Conservation (phyloP, 2,113 vertebrate genomes). For the Poeciliopsis turrubarensis region DNA sequence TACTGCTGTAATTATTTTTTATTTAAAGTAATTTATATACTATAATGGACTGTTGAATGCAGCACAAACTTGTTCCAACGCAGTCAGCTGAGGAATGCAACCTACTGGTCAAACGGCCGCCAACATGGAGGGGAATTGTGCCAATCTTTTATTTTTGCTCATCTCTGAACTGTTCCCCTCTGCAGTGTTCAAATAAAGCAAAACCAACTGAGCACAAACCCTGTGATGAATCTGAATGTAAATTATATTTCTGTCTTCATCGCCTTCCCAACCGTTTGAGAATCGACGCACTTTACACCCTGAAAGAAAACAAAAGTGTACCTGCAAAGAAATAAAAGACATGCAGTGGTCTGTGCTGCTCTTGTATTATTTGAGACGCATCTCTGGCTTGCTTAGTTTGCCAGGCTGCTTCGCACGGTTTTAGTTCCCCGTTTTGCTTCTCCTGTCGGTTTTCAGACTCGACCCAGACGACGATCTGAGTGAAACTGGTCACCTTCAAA, state of each 20-base stretch:
- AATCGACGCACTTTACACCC: conserved; percentile 74
- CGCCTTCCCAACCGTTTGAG: conserved; percentile 44
- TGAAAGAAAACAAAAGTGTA: conserved; percentile 65
- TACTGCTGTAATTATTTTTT: conserved; percentile 80
- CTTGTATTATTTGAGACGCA: neutral
- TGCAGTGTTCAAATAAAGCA: conserved; percentile 36
- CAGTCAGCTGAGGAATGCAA: conserved; percentile 16
- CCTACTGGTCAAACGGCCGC: conserved; percentile 4
- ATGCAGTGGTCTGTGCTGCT: conserved; percentile 32
- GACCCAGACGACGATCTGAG: neutral
- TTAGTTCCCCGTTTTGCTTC: conserved; percentile 54
- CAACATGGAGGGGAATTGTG: conserved; percentile 27
- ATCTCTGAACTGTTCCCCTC: neutral
- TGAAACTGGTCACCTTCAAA: too few species aligned
- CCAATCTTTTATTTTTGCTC: conserved; percentile 40
- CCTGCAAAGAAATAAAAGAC: conserved; percentile 65
- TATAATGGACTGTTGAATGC: conserved; percentile 68
- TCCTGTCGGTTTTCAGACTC: conserved; percentile 12
- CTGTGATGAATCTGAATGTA: conserved; percentile 65
- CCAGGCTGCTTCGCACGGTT: conserved; percentile 23
- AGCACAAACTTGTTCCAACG: conserved; percentile 61
- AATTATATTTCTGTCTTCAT: conserved; percentile 35
- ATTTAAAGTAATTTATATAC: conserved; percentile 84
- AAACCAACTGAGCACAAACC: conserved; percentile 55
- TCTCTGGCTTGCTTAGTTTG: neutral